Conservation (phyloP, 2,888 invertebrate genomes). For the Hemaris fuciformis region DNA sequence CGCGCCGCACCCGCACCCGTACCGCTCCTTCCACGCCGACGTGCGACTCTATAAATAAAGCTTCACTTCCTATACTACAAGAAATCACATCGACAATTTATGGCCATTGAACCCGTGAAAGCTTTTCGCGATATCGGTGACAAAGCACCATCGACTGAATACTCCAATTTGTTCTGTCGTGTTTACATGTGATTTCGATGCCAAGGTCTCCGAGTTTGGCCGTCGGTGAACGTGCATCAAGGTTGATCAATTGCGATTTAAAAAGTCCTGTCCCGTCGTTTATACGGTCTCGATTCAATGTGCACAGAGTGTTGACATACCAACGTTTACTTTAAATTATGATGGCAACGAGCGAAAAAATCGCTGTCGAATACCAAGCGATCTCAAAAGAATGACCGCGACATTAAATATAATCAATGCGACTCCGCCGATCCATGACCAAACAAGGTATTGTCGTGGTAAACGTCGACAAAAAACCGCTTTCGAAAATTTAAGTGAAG, state of each 20-base stretch:
- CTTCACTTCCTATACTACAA: constrained; percentile 70
- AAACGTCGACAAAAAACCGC: constrained; percentile 33
- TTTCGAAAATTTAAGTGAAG: constrained; percentile 33
- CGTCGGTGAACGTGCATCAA: constrained; percentile 20
- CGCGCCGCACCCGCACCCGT: constrained; percentile 32
- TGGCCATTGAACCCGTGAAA: constrained; percentile 76
- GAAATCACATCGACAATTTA: constrained; percentile 70
- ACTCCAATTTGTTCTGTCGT: constrained; percentile 30
- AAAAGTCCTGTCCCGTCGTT: not conserved
- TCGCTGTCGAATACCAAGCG: constrained; percentile 17
- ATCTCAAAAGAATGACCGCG: constrained; percentile 18
- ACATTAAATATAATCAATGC: constrained; percentile 19
- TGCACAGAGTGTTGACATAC: not conserved
- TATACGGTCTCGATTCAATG: not conserved
- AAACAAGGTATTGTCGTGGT: constrained; percentile 31
- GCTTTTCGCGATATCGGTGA: constrained; percentile 57
- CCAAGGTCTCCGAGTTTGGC: constrained; percentile 45
- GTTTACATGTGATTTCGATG: constrained; percentile 40
- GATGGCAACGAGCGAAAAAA: constrained; percentile 15
- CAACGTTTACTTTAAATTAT: not conserved
- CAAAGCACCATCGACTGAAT: constrained; percentile 39
- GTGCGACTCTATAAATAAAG: constrained; percentile 73
- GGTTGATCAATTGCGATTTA: constrained; percentile 18
- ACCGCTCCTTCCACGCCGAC: constrained; percentile 36
- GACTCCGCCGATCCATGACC: constrained; percentile 28